phyloP scores from a whole-genome alignment of 2,113 vertebrate genomes.

The Urocynchramus pylzowi region DNA sequence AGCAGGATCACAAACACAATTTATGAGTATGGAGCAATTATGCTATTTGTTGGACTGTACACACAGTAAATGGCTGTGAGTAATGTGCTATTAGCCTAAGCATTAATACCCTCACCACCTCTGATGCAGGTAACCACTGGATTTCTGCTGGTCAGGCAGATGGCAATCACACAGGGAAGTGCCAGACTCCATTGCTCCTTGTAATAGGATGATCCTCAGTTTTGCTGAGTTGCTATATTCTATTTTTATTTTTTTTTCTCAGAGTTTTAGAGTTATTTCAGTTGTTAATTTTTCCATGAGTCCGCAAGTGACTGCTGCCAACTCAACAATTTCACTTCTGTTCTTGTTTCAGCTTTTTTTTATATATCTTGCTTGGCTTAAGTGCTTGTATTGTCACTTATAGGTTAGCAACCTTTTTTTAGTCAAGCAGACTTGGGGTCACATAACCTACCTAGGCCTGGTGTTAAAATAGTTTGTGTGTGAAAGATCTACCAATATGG shows the following conservation, averaged over 20 bases:
- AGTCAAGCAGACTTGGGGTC: not conserved
- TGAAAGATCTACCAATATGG: not conserved
- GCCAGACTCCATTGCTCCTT: not conserved
- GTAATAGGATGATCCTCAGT: not conserved
- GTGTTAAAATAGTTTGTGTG: not conserved
- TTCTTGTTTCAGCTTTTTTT: not conserved
- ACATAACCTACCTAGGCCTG: rapidly evolving
- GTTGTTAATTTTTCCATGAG: not conserved
- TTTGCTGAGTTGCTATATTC: not conserved
- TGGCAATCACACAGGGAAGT: not conserved
- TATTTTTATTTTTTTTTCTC: not conserved
- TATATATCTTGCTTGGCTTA: not conserved
- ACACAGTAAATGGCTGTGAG: not conserved
- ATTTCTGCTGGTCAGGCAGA: constrained; percentile 11
- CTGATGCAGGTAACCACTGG: not conserved
- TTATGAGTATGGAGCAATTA: not conserved
- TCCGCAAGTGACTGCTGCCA: not conserved
- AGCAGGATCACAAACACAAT: not conserved
- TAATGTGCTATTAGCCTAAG: not conserved
- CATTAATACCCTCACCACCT: not conserved
- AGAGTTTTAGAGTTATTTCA: not conserved
- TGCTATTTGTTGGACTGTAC: not conserved
- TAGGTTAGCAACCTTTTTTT: not conserved
- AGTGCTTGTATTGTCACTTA: not conserved
- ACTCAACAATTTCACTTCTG: not conserved